Base-by-base conservation (phyloP, 1,140 invertebrate genomes). In the Goniozus legneri region DNA sequence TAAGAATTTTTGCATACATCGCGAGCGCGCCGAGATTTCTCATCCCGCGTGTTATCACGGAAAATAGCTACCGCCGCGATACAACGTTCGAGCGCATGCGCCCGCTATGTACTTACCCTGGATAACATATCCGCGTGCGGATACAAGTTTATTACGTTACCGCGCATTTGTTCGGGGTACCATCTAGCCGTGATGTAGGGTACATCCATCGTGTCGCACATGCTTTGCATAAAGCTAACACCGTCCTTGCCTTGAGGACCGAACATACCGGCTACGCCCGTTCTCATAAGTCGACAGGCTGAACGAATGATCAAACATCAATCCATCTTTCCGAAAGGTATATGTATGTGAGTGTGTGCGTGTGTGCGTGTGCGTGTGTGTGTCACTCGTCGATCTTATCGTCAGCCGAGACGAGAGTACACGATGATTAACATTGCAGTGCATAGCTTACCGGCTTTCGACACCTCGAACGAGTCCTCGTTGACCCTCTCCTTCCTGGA, bases 191-290 rank as follows among this genome's bases (percentile, higher is more conserved):
- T 81, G 42, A 95, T 79, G 60, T 93, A 89, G 1, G 93, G 92
- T 41, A 97, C 83, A 76, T 95, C 90, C 62, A 92, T 82, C 13
- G 81, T 81, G 69, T 95, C 91, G 57, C 90, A 92, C 33, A 95
- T 85, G 12, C 87, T 88, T 69, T 93, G 87, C 7, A 95, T 83
- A 64, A 91, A 85, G 30, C 77, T 72, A 0, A 87, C 79, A 0
- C 85, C 80, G 14, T 73, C 58, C 50, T 73, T 75, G 8, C 82
- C 80, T 30, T 83, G 82, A 1, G 92, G 92, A 15, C 92, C 92
- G 67, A 95, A 87, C 31, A 97, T 79, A 3, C 81, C 90, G 8
- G 84, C 84, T 6, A 91, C 73, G 41, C 87, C 88, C 38, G 76
- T 73, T 10, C 65, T 54, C 44, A 84, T 60, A 44, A 85, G 64